A percentile compares a stretch with the other conserved stretches of the same genome.
Conservation (phyloP, 92 coral and sea anemone genomes). For the Desmophyllum pertusum region DNA sequence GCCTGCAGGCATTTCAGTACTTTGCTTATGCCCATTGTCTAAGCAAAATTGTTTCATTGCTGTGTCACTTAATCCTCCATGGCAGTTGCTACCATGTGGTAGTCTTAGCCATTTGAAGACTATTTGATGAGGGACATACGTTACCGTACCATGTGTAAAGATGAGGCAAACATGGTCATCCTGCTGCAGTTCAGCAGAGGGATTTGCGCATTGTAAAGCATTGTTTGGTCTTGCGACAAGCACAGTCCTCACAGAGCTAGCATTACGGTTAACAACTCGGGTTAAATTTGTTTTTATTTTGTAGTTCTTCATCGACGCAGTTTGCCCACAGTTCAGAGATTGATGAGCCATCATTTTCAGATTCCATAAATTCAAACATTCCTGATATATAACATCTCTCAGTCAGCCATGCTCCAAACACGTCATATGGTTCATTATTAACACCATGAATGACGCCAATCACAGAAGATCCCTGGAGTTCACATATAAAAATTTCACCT, state of each 20-base stretch:
- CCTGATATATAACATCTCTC: conserved; percentile 74
- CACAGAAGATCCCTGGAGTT: conserved; percentile 28
- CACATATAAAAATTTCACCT: conserved; percentile 82
- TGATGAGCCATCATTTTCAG: conserved; percentile 47
- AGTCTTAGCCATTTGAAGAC: conserved; percentile 61
- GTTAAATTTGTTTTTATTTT: conserved; percentile 52
- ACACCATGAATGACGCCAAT: conserved; percentile 50
- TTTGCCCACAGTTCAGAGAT: conserved; percentile 85
- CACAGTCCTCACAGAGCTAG: conserved; percentile 83
- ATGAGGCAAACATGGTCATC: conserved; percentile 56
- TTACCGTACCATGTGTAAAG: conserved; percentile 81
- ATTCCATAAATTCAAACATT: conserved; percentile 65
- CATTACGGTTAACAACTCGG: conserved; percentile 69
- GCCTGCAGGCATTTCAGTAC: not conserved
- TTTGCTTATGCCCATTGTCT: not conserved
- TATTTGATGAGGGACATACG: conserved; percentile 84
- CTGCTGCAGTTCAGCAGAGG: not conserved
- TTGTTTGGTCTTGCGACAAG: conserved; percentile 66
- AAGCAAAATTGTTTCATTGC: not conserved
- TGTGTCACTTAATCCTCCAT: too few relatives aligned
- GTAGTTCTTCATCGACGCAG: conserved; percentile 34
- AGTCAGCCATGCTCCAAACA: conserved; percentile 87
- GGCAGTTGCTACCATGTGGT: not conserved
- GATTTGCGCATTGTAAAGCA: not conserved
- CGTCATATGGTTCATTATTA: conserved; percentile 83